These are phyloP conservation scores for Amitus sp. DNA, from an alignment of 2,888 invertebrate genomes.

Conservation along the genomic window DNA sequence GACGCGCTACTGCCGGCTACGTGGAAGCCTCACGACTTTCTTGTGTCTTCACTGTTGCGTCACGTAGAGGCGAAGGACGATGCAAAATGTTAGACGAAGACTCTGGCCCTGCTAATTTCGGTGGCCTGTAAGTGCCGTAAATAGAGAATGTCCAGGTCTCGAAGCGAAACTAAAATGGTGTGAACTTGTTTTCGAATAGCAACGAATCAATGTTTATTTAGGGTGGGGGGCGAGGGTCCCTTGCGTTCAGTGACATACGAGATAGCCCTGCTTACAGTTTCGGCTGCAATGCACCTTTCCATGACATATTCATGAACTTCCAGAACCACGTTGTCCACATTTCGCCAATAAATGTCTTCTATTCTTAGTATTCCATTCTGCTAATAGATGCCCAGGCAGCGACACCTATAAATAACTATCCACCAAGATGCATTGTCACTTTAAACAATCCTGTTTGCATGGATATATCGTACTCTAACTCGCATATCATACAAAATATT, in stretches of 20 bases:
- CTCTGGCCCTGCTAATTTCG: constrained; percentile 55
- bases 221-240: no score
- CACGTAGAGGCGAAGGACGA: constrained; percentile 42
- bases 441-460: not conserved
- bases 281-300: constrained; percentile 6
- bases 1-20: constrained; percentile 57
- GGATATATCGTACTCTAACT: no score
- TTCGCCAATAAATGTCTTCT: constrained; percentile 3
- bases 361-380: constrained; percentile 10
- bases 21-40: constrained; percentile 61
- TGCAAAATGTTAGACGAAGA: constrained; percentile 41
- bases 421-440: not conserved
- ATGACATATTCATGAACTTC: constrained; percentile 26
- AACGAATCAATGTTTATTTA: constrained; percentile 26
- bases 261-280: not conserved
- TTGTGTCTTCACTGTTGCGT: constrained; percentile 58
- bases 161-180: constrained; percentile 6
- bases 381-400: constrained; percentile 7
- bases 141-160: constrained; percentile 50
- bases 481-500: no score
- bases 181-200: constrained; percentile 20
- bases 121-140: constrained; percentile 56
- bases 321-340: constrained; percentile 11
- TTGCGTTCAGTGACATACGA: constrained; percentile 7
- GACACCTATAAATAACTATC: not conserved